Percentiles rank a stretch among this genome's conserved stretches.
These are phyloP conservation scores for Camponotus pennsylvanicus DNA, from an alignment of 1,140 invertebrate species.

Conservation along the genomic window DNA sequence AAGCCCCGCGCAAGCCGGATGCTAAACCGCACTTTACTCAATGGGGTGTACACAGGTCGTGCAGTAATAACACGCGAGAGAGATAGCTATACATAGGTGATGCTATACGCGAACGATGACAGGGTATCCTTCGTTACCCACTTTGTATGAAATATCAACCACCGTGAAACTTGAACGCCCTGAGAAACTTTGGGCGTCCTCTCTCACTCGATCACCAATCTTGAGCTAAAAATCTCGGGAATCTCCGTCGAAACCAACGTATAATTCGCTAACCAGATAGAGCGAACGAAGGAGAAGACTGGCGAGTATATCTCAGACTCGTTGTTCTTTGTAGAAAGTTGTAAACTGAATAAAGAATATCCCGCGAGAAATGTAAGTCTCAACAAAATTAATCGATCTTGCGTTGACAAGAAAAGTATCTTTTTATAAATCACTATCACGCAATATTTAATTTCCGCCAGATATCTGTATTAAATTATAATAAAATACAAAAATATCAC, in stretches of 20 bases:
- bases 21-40: slow-evolving; percentile 84
- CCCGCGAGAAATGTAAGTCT: slow-evolving; percentile 8
- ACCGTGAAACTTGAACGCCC: slow-evolving; percentile 85
- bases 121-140: slow-evolving; percentile 78
- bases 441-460: background rate
- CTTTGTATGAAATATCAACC: slow-evolving; percentile 87
- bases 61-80: slow-evolving; percentile 77
- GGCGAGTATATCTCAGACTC: slow-evolving; percentile 66
- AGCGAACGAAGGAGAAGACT: background rate
- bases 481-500: background rate
- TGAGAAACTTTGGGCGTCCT: slow-evolving; percentile 83
- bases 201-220: slow-evolving; percentile 65
- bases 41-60: slow-evolving; percentile 73
- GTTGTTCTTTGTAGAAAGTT: slow-evolving; percentile 72
- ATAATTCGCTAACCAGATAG: slow-evolving; percentile 42
- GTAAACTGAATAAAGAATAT: slow-evolving; percentile 76
- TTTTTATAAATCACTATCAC: background rate
- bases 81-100: slow-evolving; percentile 81
- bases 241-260: slow-evolving; percentile 63
- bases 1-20: slow-evolving; percentile 78
- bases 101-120: slow-evolving; percentile 74
- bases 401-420: background rate
- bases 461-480: slow-evolving; percentile 18
- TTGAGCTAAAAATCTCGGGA: slow-evolving; percentile 64
- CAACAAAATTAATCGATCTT: background rate